phyloP scores from a whole-genome alignment of 2,113 vertebrate genomes.

The Holacanthus passer region DNA sequence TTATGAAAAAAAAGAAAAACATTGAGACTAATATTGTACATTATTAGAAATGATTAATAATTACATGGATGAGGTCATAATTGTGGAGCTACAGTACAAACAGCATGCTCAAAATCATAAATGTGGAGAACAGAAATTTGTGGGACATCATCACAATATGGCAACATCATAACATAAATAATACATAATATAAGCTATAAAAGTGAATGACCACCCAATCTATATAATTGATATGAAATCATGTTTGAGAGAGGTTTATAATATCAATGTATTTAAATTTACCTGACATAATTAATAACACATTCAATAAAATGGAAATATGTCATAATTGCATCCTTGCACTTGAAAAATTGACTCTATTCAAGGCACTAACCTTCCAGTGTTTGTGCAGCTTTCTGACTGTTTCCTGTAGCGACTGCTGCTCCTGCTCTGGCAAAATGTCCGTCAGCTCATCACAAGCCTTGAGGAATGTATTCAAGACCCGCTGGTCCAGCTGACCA shows the following conservation, averaged over 20 bases:
- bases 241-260: no score
- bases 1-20: no score
- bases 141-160: background rate
- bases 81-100: background rate
- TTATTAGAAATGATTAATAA: no score
- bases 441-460: slow-evolving; percentile 98
- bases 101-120: background rate
- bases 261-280: no score
- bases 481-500: slow-evolving; percentile 93
- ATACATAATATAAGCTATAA: background rate
- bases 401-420: slow-evolving; percentile 94
- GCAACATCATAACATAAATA: background rate
- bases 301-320: no score
- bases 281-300: background rate
- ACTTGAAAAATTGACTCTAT: background rate
- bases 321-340: background rate
- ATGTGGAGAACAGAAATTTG: background rate
- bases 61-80: background rate
- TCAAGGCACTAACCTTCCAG: slow-evolving; percentile 91
- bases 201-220: no score
- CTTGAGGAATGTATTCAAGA: slow-evolving; percentile 95
- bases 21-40: no score
- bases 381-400: slow-evolving; percentile 95
- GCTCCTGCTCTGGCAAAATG: slow-evolving; percentile 96
- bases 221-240: no score